Evolutionary conservation across 2,797 vertebrate genomes (phyloP).

Genomic region (Arctocebus calabarensis): DNA sequence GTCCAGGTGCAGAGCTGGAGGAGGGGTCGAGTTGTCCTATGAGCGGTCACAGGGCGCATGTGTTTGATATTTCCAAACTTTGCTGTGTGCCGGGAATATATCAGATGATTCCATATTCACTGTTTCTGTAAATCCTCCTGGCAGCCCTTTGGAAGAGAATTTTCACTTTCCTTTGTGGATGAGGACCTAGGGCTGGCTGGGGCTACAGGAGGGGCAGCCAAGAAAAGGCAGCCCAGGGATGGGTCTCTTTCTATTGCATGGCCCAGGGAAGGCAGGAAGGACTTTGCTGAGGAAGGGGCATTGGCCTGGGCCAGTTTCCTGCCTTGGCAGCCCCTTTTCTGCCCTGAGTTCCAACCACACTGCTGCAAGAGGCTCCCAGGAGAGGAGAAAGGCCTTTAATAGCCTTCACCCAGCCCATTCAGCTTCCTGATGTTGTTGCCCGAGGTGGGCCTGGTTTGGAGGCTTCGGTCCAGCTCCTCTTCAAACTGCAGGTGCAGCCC

Average conservation of each 20-base stretch:
- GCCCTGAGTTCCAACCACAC: not conserved
- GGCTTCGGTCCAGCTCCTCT: not conserved
- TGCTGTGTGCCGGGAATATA: not conserved
- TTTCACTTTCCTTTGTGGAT: not conserved
- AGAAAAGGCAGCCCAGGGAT: not conserved
- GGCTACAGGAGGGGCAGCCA: not conserved
- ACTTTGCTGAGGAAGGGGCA: not conserved
- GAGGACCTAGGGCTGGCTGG: not conserved
- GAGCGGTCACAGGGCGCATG: not conserved
- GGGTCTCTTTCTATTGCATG: not conserved
- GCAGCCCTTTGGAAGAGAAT: not conserved
- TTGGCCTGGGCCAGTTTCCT: not conserved
- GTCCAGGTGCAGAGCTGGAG: not conserved
- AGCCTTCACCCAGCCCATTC: not conserved
- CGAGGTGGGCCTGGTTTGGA: no score
- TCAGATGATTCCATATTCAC: not conserved
- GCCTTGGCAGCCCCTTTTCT: not conserved
- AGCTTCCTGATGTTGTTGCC: not conserved
- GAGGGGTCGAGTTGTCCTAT: not conserved
- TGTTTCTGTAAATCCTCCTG: not conserved
- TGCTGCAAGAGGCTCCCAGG: not conserved
- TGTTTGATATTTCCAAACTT: not conserved
- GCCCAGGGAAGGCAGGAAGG: not conserved
- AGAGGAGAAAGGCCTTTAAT: rapidly evolving
- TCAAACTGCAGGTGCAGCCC: not conserved